Base-by-base conservation (phyloP, 2,888 invertebrate species). In the Pteria penguin region DNA sequence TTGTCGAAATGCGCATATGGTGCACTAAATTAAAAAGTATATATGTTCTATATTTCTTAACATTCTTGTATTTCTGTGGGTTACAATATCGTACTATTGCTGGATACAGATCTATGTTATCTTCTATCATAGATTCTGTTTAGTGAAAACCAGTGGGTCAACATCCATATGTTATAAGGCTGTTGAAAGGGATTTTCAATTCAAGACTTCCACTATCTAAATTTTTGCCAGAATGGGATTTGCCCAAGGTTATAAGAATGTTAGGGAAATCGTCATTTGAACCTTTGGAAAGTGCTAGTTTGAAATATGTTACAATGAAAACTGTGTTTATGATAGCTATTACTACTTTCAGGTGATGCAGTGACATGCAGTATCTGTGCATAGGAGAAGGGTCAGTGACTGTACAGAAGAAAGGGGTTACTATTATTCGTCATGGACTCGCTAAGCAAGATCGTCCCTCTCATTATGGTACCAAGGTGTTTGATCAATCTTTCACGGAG, bases 21-120 rank as follows among this genome's bases (percentile, higher is more conserved):
- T n/a, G n/a, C n/a, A n/a, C n/a, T n/a, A n/a, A n/a, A n/a, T n/a
- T n/a, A n/a, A n/a, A n/a, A n/a, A n/a, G n/a, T n/a, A n/a, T n/a
- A n/a, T n/a, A n/a, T n/a, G n/a, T n/a, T n/a, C n/a, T 76, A 60
- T 66, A 73, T 55, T 80, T 78, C 45, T 11, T 78, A 5, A 29
- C 75, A 5, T 24, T 62, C 31, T 52, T 75, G 27, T 68, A 60
- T 74, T 14, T 65, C 0, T 66, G 66, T 2, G 74, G 71, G 11
- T 27, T 74, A 26, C 45, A 74, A 31, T 76, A 74, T 62, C 67
- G 76, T 4, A 79, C 72, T 26, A 74, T 72, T 32, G 71, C 63
- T n/a, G 80, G 78, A 5, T 78, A 76, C 54, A 52, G 69, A 27
- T 78, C 78, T 5, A 81, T 76, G 75, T 29, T 76, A 1, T 81